A percentile compares a stretch with the other conserved stretches of the same genome.
phyloP scores from a whole-genome alignment of 1,140 invertebrate species.

The Contarinia nasturtii region DNA sequence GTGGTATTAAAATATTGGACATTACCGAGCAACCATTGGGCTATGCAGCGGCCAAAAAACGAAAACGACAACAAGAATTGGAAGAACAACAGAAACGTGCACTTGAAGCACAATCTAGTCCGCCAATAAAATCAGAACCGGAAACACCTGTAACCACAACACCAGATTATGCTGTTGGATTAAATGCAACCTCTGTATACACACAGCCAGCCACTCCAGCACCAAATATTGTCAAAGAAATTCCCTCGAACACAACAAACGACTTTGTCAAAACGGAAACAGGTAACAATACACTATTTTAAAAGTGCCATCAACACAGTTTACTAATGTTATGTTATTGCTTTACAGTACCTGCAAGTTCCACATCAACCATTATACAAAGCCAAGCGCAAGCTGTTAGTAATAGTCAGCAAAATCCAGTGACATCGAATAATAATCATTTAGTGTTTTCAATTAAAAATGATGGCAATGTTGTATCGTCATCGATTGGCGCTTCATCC shows the following conservation, averaged over 20 bases:
- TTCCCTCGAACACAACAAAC: slow-evolving; percentile 6
- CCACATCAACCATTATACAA: too few species aligned
- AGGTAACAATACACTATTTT: too few species aligned
- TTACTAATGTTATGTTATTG: too few species aligned
- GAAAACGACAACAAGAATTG: slow-evolving; percentile 43
- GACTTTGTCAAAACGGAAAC: not conserved
- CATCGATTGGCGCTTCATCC: too few species aligned
- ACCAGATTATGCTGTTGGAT: slow-evolving; percentile 18
- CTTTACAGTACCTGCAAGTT: too few species aligned
- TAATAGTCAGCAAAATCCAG: too few species aligned
- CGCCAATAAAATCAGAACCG: slow-evolving; percentile 22
- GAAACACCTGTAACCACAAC: slow-evolving; percentile 16
- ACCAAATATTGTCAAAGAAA: slow-evolving; percentile 2
- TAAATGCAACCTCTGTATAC: slow-evolving; percentile 9
- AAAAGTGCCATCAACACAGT: too few species aligned
- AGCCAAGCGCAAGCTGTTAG: too few species aligned
- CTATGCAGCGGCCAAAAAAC: slow-evolving; percentile 37
- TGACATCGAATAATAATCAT: too few species aligned
- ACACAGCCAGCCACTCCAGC: slow-evolving; percentile 16
- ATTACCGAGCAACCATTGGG: slow-evolving; percentile 79
- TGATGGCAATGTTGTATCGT: too few species aligned
- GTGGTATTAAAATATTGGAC: slow-evolving; percentile 81
- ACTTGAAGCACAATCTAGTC: slow-evolving; percentile 28
- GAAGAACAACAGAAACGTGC: slow-evolving; percentile 58
- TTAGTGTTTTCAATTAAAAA: too few species aligned